Percentiles rank a stretch among this genome's conserved stretches.
These are phyloP conservation scores for Gnathonemus longibarbis DNA, from an alignment of 2,113 vertebrate species.

Conservation along the genomic window DNA sequence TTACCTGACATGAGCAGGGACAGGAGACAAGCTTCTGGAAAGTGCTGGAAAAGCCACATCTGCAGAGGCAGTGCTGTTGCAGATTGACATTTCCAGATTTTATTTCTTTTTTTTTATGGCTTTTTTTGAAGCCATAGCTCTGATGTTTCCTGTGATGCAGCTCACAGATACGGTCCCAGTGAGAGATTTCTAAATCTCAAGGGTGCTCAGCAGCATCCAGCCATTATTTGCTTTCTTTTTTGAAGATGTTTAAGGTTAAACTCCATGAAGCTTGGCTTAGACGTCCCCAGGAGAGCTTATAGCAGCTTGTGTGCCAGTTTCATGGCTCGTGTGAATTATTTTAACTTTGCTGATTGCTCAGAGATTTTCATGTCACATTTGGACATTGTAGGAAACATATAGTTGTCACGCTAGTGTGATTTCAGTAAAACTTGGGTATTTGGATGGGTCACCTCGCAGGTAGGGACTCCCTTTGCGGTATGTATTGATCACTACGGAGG, in stretches of 20 bases:
- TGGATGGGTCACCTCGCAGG: not conserved
- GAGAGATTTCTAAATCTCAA: not conserved
- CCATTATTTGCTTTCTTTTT: not conserved
- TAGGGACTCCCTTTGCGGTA: not conserved
- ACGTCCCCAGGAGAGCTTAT: not conserved
- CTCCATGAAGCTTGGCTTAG: not conserved
- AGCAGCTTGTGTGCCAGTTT: not conserved
- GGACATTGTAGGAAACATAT: not conserved
- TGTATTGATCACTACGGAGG: not conserved
- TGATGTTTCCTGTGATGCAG: not conserved
- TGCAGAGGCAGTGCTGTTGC: not conserved
- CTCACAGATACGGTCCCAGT: not conserved
- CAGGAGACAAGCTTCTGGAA: not conserved
- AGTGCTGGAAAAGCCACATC: not conserved
- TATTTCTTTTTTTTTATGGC: not conserved
- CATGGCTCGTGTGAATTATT: not conserved
- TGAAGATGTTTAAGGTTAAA: slow-evolving; percentile 3
- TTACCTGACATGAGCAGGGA: slow-evolving; percentile 12
- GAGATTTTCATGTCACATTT: not conserved
- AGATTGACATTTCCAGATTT: not conserved
- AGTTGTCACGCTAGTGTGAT: not conserved
- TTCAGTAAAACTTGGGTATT: not conserved
- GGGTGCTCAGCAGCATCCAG: not conserved
- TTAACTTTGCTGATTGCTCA: not conserved
- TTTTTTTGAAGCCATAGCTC: not conserved